Conservation (phyloP, 1,140 invertebrate species). For the Anadara kagoshimensis region DNA sequence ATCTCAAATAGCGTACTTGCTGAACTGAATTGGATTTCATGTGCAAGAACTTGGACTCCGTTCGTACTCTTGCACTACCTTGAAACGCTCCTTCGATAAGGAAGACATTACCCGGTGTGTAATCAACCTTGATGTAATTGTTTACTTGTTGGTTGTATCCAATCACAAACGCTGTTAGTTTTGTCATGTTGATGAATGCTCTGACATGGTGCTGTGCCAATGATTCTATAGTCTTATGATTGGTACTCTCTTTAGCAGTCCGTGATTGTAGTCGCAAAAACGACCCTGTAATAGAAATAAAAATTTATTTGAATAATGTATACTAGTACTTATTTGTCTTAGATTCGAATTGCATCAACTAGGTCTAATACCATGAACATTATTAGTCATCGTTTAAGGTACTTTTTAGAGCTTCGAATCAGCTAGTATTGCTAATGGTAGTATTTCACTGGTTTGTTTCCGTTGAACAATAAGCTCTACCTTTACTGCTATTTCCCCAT, state of each 20-base stretch:
- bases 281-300: constrained; percentile 26
- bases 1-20: constrained; percentile 48
- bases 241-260: constrained; percentile 39
- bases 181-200: constrained; percentile 45
- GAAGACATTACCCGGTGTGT: constrained; percentile 47
- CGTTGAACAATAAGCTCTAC: no score
- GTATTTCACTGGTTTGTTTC: no score
- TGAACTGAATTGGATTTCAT: constrained; percentile 8
- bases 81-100: constrained; percentile 39
- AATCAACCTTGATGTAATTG: constrained; percentile 37
- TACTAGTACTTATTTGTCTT: no score
- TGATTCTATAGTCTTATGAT: constrained; percentile 33
- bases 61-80: constrained; percentile 37
- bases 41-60: background rate
- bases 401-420: no score
- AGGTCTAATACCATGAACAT: no score
- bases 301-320: background rate
- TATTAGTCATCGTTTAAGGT: no score
- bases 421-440: no score
- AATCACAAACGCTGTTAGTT: constrained; percentile 44
- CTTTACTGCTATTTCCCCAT: no score
- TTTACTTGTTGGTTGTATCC: constrained; percentile 19
- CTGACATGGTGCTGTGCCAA: constrained; percentile 29
- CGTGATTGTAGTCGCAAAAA: constrained; percentile 44
- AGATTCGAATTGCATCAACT: no score